phyloP scores from a whole-genome alignment of 1,140 invertebrate genomes.

The Drosophila azteca region DNA sequence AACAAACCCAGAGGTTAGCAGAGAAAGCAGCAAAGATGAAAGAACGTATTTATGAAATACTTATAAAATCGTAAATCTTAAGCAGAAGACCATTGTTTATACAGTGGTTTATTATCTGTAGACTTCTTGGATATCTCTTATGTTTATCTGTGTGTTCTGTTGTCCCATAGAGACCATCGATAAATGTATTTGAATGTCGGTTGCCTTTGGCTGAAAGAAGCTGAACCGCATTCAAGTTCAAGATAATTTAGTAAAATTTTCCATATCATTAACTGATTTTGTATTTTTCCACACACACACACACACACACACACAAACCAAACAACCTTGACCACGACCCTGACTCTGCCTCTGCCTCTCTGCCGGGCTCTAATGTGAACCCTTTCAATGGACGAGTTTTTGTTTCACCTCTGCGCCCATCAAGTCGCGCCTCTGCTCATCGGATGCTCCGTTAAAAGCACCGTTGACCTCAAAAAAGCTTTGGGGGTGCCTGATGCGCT shows the following conservation, averaged over 20 bases:
- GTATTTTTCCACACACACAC: conserved; percentile 48
- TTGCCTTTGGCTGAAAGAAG: no score
- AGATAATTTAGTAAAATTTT: conserved; percentile 33
- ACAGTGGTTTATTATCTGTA: conserved; percentile 18
- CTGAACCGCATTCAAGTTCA: not conserved
- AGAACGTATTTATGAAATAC: conserved; percentile 2
- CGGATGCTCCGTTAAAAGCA: conserved; percentile 65
- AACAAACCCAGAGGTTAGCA: conserved; percentile 24
- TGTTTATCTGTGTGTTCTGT: conserved; percentile 36
- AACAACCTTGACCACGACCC: conserved; percentile 60
- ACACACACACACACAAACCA: conserved; percentile 4
- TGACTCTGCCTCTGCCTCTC: conserved; percentile 17
- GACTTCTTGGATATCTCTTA: conserved; percentile 8
- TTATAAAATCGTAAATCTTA: conserved; percentile 14
- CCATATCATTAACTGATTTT: conserved; percentile 43
- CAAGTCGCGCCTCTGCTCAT: conserved; percentile 3
- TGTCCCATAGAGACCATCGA: not conserved
- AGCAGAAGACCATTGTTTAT: conserved; percentile 4
- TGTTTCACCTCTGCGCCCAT: no score
- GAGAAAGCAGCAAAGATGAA: conserved; percentile 6
- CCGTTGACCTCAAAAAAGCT: conserved; percentile 65
- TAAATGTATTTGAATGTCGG: no score
- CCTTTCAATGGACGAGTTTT: conserved; percentile 41
- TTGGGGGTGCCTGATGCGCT: conserved; percentile 18
- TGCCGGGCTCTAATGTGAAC: conserved; percentile 26